Base-by-base conservation (phyloP, 2,888 invertebrate genomes). In the Lacanobia wlatinum region DNA sequence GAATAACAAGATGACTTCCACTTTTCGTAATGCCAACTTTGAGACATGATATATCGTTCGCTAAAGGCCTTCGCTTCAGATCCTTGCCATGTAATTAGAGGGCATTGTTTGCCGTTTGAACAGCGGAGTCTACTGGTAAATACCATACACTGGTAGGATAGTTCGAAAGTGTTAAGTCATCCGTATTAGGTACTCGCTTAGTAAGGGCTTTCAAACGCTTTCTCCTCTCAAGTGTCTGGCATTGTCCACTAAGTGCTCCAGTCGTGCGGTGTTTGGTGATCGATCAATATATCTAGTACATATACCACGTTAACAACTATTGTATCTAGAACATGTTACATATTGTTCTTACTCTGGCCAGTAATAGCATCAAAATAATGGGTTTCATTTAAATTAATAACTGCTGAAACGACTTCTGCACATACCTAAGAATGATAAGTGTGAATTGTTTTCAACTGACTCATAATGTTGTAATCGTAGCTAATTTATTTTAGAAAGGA, bases 21-120 rank as follows among this genome's bases (percentile, higher is more conserved):
- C 71, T 87, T 90, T 90, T 88, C 82, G 72, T 90, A 90, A 90
- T 88, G 84, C 77, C 78, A 79, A 78, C 62, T 83, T 84, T 71
- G 81, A 86, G 86, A 88, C 83, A 86, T 88, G 87, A 89, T 86
- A 80, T 85, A 88, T 85, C 80, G 82, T 87, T 88, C 67, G 77
- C 84, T 86, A 84, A 86, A 87, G 85, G 80, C 87, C 87, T 82
- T 86, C 88, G 85, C 87, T 83, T 83, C 77, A 85, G 84, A 87
- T 88, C 87, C 87, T 87, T 86, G 84, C 86, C 77, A 80, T 86
- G 87, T 88, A 91, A 93, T 94, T 92, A 92, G 89, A 82, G 79
- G 80, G 86, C 87, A 90, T 92, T 93, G 91, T 93, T 84, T 91
- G 87, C 80, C 76, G 85, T 89, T 87, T 66, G 64, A 76, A 58